Evolutionary conservation across 2,888 invertebrate species (phyloP).

Genomic region (Diplolepis rosae): DNA sequence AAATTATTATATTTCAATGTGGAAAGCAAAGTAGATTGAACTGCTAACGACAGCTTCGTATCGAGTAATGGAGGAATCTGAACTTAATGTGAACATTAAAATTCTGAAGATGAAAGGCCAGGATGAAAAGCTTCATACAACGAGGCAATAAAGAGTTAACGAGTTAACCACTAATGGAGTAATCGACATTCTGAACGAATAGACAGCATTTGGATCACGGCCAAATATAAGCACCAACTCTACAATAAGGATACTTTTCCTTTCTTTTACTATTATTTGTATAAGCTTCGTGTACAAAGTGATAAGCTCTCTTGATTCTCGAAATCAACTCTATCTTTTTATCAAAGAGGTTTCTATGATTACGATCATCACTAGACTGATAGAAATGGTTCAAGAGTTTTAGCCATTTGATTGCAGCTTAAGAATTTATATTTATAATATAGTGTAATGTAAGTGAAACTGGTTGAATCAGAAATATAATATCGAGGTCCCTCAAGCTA

Average conservation of each 20-base stretch:
- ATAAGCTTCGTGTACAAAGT: background rate
- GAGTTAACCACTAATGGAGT: constrained; percentile 69
- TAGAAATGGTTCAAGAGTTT: too few species aligned
- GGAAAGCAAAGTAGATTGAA: constrained; percentile 8
- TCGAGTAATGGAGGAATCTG: background rate
- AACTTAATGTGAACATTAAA: constrained; percentile 46
- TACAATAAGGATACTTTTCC: constrained; percentile 13
- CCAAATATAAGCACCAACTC: constrained; percentile 63
- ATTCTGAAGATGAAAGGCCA: constrained; percentile 61
- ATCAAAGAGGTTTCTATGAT: constrained; percentile 6
- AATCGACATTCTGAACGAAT: constrained; percentile 63
- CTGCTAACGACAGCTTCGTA: constrained; percentile 5
- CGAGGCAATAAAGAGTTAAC: constrained; percentile 68
- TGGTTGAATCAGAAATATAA: too few species aligned
- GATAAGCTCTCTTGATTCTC: constrained; percentile 1
- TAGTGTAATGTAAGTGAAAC: too few species aligned
- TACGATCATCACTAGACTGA: too few species aligned
- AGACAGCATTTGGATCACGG: constrained; percentile 59
- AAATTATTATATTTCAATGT: background rate
- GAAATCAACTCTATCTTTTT: constrained; percentile 4
- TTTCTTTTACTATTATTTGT: constrained; percentile 9
- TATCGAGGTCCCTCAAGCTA: too few species aligned
- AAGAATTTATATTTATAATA: too few species aligned
- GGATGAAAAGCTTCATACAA: constrained; percentile 57
- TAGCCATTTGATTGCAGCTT: too few species aligned